Percentiles rank a stretch among this genome's conserved stretches.
phyloP scores from a whole-genome alignment of 2,797 vertebrate species.

The Macrochelys suwanniensis region DNA sequence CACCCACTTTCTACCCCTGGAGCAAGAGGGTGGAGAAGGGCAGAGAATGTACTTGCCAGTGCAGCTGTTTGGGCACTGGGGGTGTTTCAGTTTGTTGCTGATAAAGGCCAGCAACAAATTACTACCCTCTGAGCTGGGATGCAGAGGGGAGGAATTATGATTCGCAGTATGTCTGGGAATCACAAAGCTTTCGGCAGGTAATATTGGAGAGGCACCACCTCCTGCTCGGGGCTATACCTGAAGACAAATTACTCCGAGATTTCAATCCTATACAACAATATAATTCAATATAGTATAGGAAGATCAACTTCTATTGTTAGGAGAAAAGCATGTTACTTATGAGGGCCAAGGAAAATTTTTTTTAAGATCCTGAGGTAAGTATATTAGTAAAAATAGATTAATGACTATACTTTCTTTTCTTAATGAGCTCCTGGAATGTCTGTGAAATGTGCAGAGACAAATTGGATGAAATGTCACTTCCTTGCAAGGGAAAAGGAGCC shows the following conservation, averaged over 20 bases:
- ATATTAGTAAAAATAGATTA: neutral
- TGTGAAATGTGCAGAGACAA: neutral
- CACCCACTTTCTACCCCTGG: neutral
- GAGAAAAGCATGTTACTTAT: neutral
- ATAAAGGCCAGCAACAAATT: neutral
- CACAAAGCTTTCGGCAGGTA: neutral
- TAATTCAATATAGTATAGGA: neutral
- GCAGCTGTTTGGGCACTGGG: neutral
- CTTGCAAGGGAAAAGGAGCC: neutral
- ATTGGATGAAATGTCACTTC: neutral
- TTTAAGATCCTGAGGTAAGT: neutral
- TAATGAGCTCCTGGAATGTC: slow-evolving; percentile 5
- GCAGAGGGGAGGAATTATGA: neutral
- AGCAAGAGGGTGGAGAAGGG: neutral
- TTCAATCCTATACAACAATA: neutral
- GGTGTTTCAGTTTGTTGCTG: neutral
- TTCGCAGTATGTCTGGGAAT: neutral
- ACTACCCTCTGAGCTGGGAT: neutral
- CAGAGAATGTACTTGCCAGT: neutral
- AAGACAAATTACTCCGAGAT: neutral
- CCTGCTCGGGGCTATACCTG: neutral
- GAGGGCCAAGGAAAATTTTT: neutral
- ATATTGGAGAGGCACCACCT: neutral
- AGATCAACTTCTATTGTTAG: neutral
- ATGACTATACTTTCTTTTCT: neutral